Percentiles rank a stretch among this genome's conserved stretches.
Evolutionary conservation across 1,140 invertebrate genomes (phyloP).

Genomic region (Drosophila rufa): DNA sequence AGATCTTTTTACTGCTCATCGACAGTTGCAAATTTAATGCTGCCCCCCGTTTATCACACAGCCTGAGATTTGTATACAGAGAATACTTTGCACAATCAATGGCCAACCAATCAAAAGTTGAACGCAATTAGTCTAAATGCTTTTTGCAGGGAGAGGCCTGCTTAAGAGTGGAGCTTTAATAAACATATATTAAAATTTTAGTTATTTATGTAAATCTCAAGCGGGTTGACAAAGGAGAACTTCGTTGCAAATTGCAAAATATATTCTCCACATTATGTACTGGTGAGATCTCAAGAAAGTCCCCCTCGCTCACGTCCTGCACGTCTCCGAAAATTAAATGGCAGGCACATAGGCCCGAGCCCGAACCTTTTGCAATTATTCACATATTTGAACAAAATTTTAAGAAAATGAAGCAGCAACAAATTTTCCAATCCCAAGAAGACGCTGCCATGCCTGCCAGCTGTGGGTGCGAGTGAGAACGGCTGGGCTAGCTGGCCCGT

Average conservation of each 20-base stretch:
- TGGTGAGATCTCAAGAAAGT: conserved; percentile 30
- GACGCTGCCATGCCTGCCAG: conserved; percentile 47
- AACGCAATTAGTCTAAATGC: conserved; percentile 69
- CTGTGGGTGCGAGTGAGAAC: conserved; percentile 57
- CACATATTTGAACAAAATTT: conserved; percentile 81
- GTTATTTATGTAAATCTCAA: conserved; percentile 80
- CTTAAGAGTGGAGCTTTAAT: conserved; percentile 74
- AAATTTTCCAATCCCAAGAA: conserved; percentile 67
- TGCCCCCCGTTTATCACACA: conserved; percentile 18
- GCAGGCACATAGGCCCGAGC: conserved; percentile 52
- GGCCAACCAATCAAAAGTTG: conserved; percentile 78
- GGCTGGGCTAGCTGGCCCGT: conserved; percentile 14
- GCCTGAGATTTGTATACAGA: conserved; percentile 30
- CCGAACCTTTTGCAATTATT: conserved; percentile 70
- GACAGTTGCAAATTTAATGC: conserved; percentile 73
- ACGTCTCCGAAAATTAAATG: conserved; percentile 49
- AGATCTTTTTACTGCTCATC: conserved; percentile 63
- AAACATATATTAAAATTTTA: conserved; percentile 84
- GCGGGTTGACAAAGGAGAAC: conserved; percentile 62
- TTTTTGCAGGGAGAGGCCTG: conserved; percentile 47
- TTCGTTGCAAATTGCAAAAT: conserved; percentile 60
- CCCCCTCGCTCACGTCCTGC: neutral
- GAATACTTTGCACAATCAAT: conserved; percentile 59
- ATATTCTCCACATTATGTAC: conserved; percentile 56
- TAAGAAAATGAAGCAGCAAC: conserved; percentile 81